Evolutionary conservation across 2,888 invertebrate species (phyloP).

Genomic region (Oxycera nigricornis): DNA sequence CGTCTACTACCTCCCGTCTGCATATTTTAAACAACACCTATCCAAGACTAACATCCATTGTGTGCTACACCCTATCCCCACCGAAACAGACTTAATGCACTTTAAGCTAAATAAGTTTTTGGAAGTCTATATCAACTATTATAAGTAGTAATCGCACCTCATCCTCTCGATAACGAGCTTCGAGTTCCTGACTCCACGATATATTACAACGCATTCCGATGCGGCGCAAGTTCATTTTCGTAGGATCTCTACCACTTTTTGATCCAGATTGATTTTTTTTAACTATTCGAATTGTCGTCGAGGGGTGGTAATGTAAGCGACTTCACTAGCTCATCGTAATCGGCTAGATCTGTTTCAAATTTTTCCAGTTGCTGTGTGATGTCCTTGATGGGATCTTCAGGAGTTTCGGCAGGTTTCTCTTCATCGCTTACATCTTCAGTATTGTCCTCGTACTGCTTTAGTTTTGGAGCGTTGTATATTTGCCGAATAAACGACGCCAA

Average conservation of each 20-base stretch:
- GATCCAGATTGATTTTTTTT: conserved; percentile 35
- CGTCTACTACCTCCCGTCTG: not conserved
- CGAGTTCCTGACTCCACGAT: not conserved
- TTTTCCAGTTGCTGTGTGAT: conserved; percentile 60
- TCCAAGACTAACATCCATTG: too few relatives aligned
- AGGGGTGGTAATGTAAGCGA: conserved; percentile 54
- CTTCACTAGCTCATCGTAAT: conserved; percentile 61
- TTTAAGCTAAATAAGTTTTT: conserved; percentile 16
- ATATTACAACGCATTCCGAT: not conserved
- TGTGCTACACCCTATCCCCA: too few relatives aligned
- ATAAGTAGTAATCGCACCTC: not conserved
- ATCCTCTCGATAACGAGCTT: not conserved
- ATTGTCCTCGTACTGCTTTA: conserved; percentile 49
- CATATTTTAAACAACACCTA: not conserved
- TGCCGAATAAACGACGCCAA: conserved; percentile 62
- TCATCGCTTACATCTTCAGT: conserved; percentile 29
- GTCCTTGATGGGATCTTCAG: conserved; percentile 54
- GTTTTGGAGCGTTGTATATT: conserved; percentile 58
- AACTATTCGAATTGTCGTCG: conserved; percentile 49
- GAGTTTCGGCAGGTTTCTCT: conserved; percentile 31
- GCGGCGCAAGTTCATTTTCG: not conserved
- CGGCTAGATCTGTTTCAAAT: conserved; percentile 61
- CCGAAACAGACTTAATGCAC: not conserved
- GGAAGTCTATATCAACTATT: conserved; percentile 5
- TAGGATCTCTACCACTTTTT: not conserved